Evolutionary conservation across 2,797 vertebrate species (phyloP).

Genomic region (Echeneis naucrates): DNA sequence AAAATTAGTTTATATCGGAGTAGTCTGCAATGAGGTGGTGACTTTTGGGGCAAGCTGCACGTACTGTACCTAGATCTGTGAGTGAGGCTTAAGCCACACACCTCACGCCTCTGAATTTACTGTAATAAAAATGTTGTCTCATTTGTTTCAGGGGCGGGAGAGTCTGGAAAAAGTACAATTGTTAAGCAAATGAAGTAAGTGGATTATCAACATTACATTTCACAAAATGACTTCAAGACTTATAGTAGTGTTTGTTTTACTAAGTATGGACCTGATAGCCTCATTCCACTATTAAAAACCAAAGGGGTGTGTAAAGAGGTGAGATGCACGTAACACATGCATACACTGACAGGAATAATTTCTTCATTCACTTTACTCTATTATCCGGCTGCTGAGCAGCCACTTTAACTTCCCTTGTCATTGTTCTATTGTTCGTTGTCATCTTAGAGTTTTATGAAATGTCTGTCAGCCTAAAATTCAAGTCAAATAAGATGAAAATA

Average conservation of each 20-base stretch:
- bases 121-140: neutral
- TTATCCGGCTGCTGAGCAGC: slow-evolving; percentile 1
- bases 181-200: slow-evolving; percentile 99
- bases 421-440: no score
- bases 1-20: neutral
- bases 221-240: neutral
- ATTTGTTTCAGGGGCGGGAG: slow-evolving; percentile 90
- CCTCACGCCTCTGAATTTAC: no score
- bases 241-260: slow-evolving; percentile 1
- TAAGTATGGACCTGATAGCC: neutral
- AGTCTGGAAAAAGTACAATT: slow-evolving; percentile 98
- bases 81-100: neutral
- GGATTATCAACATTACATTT: neutral
- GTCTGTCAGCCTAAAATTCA: no score
- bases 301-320: no score
- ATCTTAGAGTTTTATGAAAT: no score
- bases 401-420: neutral
- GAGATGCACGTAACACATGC: neutral
- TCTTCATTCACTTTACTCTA: neutral
- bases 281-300: neutral
- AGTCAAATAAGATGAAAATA: no score
- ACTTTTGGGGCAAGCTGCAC: neutral
- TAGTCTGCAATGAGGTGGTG: neutral
- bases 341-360: neutral
- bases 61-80: neutral